Conservation (phyloP, 2,888 invertebrate genomes). For the Cephus sareptanus region DNA sequence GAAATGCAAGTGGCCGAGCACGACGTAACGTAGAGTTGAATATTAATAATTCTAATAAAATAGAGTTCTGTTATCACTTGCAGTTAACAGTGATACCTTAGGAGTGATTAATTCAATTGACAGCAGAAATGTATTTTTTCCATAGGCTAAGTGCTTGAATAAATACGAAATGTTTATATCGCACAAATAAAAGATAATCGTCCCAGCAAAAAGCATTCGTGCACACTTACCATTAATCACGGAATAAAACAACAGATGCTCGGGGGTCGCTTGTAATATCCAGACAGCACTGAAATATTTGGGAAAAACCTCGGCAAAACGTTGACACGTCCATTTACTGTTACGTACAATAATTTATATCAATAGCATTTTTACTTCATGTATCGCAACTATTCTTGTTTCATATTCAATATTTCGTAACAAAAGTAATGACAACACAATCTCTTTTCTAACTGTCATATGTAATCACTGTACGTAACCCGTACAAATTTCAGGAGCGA, state of each 20-base stretch:
- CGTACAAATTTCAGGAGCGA: neutral
- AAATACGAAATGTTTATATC: neutral
- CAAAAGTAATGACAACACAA: neutral
- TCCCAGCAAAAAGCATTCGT: neutral
- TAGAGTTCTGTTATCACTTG: neutral
- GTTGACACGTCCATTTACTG: too few relatives aligned
- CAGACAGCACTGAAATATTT: neutral
- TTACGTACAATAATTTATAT: too few relatives aligned
- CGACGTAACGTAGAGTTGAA: neutral
- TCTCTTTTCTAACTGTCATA: neutral
- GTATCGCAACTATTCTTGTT: too few relatives aligned
- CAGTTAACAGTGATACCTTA: neutral
- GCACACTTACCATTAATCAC: neutral
- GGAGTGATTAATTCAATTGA: neutral
- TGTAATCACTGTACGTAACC: neutral
- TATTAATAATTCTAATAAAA: neutral
- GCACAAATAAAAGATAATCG: neutral
- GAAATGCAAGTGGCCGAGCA: conserved; percentile 36
- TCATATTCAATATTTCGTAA: too few relatives aligned
- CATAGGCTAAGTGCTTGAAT: neutral
- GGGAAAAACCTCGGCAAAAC: neutral
- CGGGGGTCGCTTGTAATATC: neutral
- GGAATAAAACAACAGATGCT: neutral
- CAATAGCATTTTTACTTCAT: too few relatives aligned
- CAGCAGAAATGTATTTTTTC: neutral